These are phyloP conservation scores for Sceloporus undulatus DNA, from an alignment of 2,113 vertebrate species.

Conservation along the genomic window DNA sequence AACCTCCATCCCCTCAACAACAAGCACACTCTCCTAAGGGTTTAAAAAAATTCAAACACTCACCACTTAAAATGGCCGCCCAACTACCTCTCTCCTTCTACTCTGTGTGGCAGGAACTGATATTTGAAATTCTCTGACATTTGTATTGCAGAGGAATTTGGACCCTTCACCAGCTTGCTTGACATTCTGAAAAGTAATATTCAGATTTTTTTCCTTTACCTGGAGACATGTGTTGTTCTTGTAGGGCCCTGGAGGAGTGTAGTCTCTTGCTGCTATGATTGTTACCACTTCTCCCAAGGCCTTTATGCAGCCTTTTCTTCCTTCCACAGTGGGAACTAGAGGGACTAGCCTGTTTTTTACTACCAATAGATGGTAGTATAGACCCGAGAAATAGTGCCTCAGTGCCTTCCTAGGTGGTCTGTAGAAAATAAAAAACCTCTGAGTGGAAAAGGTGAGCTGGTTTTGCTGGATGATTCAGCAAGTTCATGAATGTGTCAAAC, in stretches of 20 bases:
- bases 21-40: too few relatives aligned
- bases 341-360: background rate
- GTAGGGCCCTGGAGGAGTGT: background rate
- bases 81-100: too few relatives aligned
- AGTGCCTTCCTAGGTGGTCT: background rate
- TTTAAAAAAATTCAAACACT: too few relatives aligned
- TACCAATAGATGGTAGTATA: conserved; percentile 21
- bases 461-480: background rate
- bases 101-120: too few relatives aligned
- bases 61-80: too few relatives aligned
- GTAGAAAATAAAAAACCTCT: too few relatives aligned
- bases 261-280: background rate
- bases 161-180: too few relatives aligned
- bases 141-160: background rate
- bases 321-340: conserved; percentile 3
- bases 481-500: background rate
- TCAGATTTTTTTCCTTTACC: background rate
- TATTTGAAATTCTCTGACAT: background rate
- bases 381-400: background rate
- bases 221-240: background rate
- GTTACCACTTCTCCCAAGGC: background rate
- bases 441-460: background rate
- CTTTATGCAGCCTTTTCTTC: background rate
- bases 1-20: too few relatives aligned
- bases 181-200: background rate